Conservation (phyloP, 2,797 vertebrate species). For the Caiman crocodilus region DNA sequence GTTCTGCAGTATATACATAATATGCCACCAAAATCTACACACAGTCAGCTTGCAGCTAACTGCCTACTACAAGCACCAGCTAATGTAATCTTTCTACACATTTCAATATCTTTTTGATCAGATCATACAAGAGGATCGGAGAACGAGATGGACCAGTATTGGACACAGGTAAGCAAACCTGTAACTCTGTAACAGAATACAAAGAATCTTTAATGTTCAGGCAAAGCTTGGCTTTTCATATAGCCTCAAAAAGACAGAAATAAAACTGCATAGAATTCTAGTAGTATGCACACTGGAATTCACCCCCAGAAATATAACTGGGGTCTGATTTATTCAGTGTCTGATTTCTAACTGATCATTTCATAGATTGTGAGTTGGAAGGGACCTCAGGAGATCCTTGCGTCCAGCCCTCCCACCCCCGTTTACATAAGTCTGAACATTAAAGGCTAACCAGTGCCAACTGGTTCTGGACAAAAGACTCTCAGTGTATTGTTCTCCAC, state of each 20-base stretch:
- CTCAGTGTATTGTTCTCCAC: too few relatives aligned
- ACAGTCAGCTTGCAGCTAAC: background rate
- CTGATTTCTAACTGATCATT: accelerated
- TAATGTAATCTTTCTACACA: background rate
- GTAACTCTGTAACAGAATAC: accelerated
- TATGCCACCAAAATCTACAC: background rate
- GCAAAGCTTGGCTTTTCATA: background rate
- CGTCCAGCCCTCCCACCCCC: too few relatives aligned
- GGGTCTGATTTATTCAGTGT: background rate
- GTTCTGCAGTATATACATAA: background rate
- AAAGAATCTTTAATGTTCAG: background rate
- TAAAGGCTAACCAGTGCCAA: too few relatives aligned
- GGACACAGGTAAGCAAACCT: background rate
- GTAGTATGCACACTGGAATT: background rate
- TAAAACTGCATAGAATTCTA: background rate
- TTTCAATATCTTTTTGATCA: background rate
- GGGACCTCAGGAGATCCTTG: too few relatives aligned
- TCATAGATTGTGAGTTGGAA: too few relatives aligned
- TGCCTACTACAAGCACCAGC: background rate
- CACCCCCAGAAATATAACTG: background rate
- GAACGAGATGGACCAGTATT: background rate
- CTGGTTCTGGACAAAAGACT: too few relatives aligned
- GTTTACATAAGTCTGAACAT: too few relatives aligned
- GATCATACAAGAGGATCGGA: background rate
- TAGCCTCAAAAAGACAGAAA: background rate